These are phyloP conservation scores for Drosophila pseudotalamancana DNA, from an alignment of 2,888 invertebrate genomes.

Conservation along the genomic window DNA sequence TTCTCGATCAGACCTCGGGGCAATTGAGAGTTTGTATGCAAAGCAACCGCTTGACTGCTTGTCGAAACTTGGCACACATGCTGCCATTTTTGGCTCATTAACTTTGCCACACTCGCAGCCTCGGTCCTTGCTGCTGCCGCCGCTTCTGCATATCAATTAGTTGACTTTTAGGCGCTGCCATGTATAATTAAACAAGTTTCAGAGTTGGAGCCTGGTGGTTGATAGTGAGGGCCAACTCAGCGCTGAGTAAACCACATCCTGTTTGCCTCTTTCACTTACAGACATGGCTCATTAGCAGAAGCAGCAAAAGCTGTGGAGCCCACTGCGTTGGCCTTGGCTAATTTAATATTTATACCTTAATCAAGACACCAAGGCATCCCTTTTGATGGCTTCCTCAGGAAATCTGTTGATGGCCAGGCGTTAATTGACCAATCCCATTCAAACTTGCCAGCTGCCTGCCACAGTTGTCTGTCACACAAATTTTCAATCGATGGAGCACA, in stretches of 20 bases:
- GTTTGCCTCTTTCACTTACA: conserved; percentile 49
- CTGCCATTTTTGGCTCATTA: conserved; percentile 70
- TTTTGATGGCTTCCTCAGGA: conserved; percentile 51
- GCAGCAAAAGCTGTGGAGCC: conserved; percentile 3
- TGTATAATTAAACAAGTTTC: conserved; percentile 73
- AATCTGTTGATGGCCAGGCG: conserved; percentile 72
- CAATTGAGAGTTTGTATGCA: conserved; percentile 47
- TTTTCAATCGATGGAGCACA: conserved; percentile 76
- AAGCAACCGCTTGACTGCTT: conserved; percentile 54
- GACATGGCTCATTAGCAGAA: conserved; percentile 62
- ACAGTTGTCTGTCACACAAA: conserved; percentile 60
- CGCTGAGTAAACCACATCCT: conserved; percentile 54
- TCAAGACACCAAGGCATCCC: conserved; percentile 56
- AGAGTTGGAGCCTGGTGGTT: conserved; percentile 3
- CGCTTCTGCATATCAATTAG: conserved; percentile 76
- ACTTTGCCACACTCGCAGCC: conserved; percentile 49
- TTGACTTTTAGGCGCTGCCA: conserved; percentile 76
- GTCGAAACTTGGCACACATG: conserved; percentile 73
- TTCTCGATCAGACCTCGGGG: conserved; percentile 27
- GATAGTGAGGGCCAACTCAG: conserved; percentile 7
- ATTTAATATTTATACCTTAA: conserved; percentile 81
- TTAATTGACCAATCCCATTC: conserved; percentile 78
- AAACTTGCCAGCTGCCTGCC: conserved; percentile 55
- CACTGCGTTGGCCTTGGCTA: conserved; percentile 43
- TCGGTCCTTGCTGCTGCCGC: conserved; percentile 1